Base-by-base conservation (phyloP, 2,113 vertebrate genomes). In the Catagonus wagneri region DNA sequence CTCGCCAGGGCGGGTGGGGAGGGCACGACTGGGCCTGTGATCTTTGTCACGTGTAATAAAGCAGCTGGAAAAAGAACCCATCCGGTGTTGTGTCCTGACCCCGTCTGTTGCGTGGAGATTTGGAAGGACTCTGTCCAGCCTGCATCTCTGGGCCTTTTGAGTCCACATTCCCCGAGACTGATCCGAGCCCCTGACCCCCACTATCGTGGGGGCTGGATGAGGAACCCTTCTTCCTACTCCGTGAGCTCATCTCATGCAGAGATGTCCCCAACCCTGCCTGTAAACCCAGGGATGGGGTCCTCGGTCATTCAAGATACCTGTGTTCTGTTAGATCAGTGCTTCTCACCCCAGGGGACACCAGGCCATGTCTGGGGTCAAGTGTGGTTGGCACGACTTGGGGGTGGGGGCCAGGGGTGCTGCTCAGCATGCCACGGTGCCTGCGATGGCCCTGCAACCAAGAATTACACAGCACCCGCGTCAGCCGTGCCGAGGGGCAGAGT, bases 1-100 rank as follows among this genome's bases (percentile, higher is more conserved):
- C 91, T 89, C 0, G 1, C 22, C 0, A 0, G n/a, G 36, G 13
- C 6, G 4, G 11, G 44, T 0, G 6, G 54, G 66, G 27, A 0
- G 7, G 60, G 10, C 14, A 32, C 16, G 0, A 1, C 2, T 3
- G 4, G 15, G 15, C 20, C 29, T 0, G 4, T 39, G 15, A 11
- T n/a, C 50, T 17, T 23, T 1, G 50, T 74, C 83, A 34, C 4
- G 0, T 6, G 1, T 19, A 96, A 92, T 97, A 96, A 97, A 97
- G 94, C 95, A 83, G 17, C 1, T 16, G 32, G 75, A 10, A 71
- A 92, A 71, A 17, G 83, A 72, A 63, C 1, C 8, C n/a, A 4
- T n/a, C 10, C 5, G 50, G n/a, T 19, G 9, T 15, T 23, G 52
- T 1, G 6, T 29, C 29, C 27, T 32, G 25, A 2, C 7, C 27